Evolutionary conservation across 92 coral and sea anemone species (phyloP).

Genomic region (Anthopleura xanthogrammica): DNA sequence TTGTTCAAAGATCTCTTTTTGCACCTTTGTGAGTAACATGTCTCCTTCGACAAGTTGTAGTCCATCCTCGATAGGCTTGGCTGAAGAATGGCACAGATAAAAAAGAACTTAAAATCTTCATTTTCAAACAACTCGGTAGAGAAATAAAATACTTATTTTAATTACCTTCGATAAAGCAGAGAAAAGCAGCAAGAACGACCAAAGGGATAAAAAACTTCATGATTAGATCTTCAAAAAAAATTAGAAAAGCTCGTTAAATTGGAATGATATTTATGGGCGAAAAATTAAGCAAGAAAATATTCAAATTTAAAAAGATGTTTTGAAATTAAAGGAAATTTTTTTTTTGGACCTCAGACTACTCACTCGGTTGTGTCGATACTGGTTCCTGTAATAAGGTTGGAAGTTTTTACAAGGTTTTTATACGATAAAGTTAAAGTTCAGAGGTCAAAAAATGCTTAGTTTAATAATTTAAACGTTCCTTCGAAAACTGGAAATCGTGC

Average conservation of each 20-base stretch:
- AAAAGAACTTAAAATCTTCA: background rate
- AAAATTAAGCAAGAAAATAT: background rate
- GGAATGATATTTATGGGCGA: background rate
- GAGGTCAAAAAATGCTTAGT: background rate
- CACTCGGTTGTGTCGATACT: background rate
- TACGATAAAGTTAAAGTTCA: background rate
- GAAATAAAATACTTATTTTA: background rate
- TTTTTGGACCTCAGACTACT: background rate
- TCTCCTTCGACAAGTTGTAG: slow-evolving; percentile 26
- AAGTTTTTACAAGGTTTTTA: background rate
- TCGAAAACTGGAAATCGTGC: too few relatives aligned
- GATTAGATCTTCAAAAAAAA: background rate
- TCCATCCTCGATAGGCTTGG: slow-evolving; percentile 15
- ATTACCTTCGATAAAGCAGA: background rate
- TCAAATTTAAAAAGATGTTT: background rate
- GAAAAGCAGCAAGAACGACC: slow-evolving; percentile 1
- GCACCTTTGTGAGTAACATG: slow-evolving; percentile 29
- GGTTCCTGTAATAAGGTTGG: background rate
- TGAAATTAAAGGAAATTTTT: too few relatives aligned
- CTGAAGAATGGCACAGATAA: background rate
- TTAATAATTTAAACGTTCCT: background rate
- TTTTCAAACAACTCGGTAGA: background rate
- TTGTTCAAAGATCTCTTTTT: slow-evolving; percentile 14
- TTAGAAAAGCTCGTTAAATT: background rate
- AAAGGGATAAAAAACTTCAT: background rate